Percentiles rank a stretch among this genome's conserved stretches.
Evolutionary conservation across 2,113 vertebrate species (phyloP).

Genomic region (Myrmecophaga tridactyla): DNA sequence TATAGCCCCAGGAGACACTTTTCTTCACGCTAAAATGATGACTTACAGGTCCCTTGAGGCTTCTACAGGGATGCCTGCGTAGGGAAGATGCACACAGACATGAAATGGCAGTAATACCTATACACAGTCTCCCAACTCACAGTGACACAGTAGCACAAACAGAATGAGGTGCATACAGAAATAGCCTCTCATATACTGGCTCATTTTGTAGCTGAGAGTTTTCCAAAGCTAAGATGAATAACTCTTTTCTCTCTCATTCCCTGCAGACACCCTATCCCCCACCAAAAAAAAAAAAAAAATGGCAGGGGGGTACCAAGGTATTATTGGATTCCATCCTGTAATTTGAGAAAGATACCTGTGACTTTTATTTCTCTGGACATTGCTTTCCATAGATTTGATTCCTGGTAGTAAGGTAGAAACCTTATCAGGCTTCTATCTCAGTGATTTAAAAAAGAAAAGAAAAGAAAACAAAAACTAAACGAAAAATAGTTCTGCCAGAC

Average conservation of each 20-base stretch:
- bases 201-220: conserved; percentile 15
- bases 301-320: not conserved
- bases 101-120: not conserved
- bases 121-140: not conserved
- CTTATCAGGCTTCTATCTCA: conserved; percentile 50
- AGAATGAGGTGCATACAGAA: not conserved
- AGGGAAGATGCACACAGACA: not conserved
- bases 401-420: conserved; percentile 19
- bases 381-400: conserved; percentile 48
- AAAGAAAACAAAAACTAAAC: conserved; percentile 1
- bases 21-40: conserved; percentile 17
- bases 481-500: conserved; percentile 64
- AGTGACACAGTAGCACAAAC: not conserved
- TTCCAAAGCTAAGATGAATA: not conserved
- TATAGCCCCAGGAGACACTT: conserved; percentile 13
- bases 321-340: conserved; percentile 8
- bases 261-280: not conserved
- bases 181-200: not conserved
- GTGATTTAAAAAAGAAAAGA: conserved; percentile 29
- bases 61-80: not conserved
- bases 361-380: conserved; percentile 55
- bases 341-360: conserved; percentile 45
- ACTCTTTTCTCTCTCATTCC: not conserved
- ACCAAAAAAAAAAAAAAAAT: not conserved
- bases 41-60: not conserved